phyloP scores from a whole-genome alignment of 2,113 vertebrate genomes.

The Rhabdomys dilectus region DNA sequence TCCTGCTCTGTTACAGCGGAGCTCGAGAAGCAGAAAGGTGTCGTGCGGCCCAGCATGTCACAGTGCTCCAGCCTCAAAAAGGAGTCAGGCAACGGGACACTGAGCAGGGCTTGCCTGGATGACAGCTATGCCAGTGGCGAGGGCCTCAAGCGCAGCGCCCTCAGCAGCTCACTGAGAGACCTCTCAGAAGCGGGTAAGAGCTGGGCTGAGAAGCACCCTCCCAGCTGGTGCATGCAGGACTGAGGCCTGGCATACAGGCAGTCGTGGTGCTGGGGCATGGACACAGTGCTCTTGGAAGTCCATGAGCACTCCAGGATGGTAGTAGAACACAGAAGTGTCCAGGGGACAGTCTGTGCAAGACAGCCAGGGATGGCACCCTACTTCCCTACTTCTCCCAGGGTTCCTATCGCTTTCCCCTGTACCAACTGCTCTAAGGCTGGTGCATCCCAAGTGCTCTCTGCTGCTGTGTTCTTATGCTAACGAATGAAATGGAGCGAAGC shows the following conservation, averaged over 20 bases:
- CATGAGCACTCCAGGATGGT: not conserved
- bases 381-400: conserved; percentile 23
- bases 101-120: conserved; percentile 94
- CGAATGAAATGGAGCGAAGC: conserved; percentile 90
- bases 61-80: conserved; percentile 95
- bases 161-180: conserved; percentile 97
- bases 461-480: conserved; percentile 81
- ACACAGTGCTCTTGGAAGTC: not conserved
- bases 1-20: conserved; percentile 89
- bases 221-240: not conserved
- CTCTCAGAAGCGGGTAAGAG: conserved; percentile 97
- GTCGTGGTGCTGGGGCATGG: not conserved
- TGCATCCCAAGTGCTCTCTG: conserved; percentile 80
- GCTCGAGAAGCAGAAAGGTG: conserved; percentile 97
- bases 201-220: not conserved
- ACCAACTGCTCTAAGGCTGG: not conserved
- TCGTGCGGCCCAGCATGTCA: conserved; percentile 95
- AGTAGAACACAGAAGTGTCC: conserved; percentile 62
- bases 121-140: conserved; percentile 96
- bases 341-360: not conserved
- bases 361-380: conserved; percentile 40
- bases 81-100: conserved; percentile 92
- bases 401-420: not conserved
- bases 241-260: not conserved
- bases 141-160: conserved; percentile 96